These are phyloP conservation scores for Hypotaenidia philippensis DNA, from an alignment of 2,797 vertebrate genomes.

Conservation along the genomic window DNA sequence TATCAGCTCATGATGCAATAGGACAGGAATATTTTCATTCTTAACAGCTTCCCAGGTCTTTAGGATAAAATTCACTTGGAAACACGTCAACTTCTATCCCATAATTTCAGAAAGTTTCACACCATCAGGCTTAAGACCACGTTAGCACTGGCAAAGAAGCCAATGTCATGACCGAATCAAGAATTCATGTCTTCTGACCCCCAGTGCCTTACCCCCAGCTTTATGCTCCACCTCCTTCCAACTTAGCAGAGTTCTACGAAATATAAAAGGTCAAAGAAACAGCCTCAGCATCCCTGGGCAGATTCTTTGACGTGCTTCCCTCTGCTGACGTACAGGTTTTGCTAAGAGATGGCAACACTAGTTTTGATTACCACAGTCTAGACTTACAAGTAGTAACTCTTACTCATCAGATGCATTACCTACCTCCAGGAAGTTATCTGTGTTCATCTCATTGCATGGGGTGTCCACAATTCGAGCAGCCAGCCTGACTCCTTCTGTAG, in stretches of 20 bases:
- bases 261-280: neutral
- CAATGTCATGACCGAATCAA: neutral
- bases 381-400: neutral
- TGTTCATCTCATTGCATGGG: constrained; percentile 97
- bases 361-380: neutral
- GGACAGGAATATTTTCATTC: neutral
- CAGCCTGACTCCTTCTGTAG: constrained; percentile 91
- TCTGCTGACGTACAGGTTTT: neutral
- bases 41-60: neutral
- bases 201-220: neutral
- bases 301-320: neutral
- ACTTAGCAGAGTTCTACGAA: rapidly evolving
- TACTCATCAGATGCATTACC: constrained; percentile 29
- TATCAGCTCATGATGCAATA: neutral
- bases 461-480: constrained; percentile 97
- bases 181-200: neutral
- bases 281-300: neutral
- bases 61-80: neutral
- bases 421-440: constrained; percentile 92
- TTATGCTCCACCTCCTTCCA: neutral
- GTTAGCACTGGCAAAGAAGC: neutral
- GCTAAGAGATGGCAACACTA: neutral
- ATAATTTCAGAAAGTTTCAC: neutral
- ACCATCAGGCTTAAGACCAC: neutral
- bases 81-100: neutral